phyloP scores from a whole-genome alignment of 2,797 vertebrate species.

The Rhabdophis nuchalis region DNA sequence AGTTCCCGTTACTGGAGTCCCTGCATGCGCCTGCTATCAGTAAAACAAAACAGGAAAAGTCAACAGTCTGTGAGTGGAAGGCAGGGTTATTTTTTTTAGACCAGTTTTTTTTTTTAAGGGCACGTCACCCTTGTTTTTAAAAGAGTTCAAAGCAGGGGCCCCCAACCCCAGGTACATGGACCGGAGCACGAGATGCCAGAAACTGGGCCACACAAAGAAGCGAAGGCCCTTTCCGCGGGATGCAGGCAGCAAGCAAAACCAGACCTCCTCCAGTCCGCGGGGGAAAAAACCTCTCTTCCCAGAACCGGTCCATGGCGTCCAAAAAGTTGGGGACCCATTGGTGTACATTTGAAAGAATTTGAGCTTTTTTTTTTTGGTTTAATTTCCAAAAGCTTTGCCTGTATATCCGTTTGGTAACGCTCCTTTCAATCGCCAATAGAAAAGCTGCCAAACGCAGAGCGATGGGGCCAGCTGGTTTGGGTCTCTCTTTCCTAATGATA shows the following conservation, averaged over 20 bases:
- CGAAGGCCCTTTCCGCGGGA: too few species aligned
- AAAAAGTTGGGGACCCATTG: not conserved
- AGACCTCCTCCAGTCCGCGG: too few species aligned
- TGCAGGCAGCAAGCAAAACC: too few species aligned
- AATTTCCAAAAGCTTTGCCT: not conserved
- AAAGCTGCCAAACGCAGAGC: not conserved
- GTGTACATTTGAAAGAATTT: not conserved
- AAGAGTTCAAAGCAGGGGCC: not conserved
- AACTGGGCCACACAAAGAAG: too few species aligned
- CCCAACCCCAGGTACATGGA: too few species aligned
- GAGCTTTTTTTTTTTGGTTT: rapidly evolving
- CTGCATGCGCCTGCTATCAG: slow-evolving; percentile 80
- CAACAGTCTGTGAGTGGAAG: slow-evolving; percentile 14
- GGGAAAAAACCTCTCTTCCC: too few species aligned
- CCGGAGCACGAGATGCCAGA: too few species aligned
- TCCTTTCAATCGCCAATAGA: rapidly evolving
- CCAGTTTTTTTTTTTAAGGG: not conserved
- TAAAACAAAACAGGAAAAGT: slow-evolving; percentile 62
- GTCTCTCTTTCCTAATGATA: not conserved
- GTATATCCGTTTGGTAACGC: slow-evolving; percentile 7
- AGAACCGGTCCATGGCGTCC: too few species aligned
- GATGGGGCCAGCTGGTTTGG: too few species aligned
- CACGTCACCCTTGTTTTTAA: not conserved
- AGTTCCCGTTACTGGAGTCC: slow-evolving; percentile 73
- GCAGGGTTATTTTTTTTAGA: not conserved